Percentiles rank a stretch among this genome's conserved stretches.
These are phyloP conservation scores for Actinia tenebrosa DNA, from an alignment of 64 coral and sea anemone genomes.

Conservation along the genomic window DNA sequence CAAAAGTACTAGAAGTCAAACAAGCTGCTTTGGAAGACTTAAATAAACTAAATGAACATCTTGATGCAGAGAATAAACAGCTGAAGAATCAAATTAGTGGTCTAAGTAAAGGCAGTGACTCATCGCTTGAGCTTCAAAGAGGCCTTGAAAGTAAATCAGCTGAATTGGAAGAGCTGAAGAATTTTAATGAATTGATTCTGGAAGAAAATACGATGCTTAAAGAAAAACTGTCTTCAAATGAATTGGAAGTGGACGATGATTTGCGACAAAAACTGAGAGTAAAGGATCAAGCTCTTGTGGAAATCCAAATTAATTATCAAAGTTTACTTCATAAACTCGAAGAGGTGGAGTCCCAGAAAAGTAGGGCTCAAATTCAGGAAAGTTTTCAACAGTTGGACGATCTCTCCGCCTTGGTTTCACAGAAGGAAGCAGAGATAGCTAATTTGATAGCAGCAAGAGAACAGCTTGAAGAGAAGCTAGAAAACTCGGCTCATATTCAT, in stretches of 20 bases:
- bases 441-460: constrained; percentile 46
- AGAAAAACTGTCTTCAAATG: constrained; percentile 20
- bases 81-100: constrained; percentile 39
- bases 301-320: constrained; percentile 58
- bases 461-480: constrained; percentile 67
- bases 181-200: constrained; percentile 44
- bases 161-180: constrained; percentile 41
- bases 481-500: constrained; percentile 68
- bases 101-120: not conserved
- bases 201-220: constrained; percentile 69
- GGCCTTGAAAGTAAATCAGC: constrained; percentile 25
- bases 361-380: constrained; percentile 38
- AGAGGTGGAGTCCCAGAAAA: constrained; percentile 35
- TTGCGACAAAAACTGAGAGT: constrained; percentile 35
- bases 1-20: constrained; percentile 41
- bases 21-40: constrained; percentile 54
- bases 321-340: constrained; percentile 50
- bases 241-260: constrained; percentile 2
- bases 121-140: not conserved
- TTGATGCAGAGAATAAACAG: constrained; percentile 68
- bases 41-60: constrained; percentile 41
- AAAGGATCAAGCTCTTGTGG: constrained; percentile 14
- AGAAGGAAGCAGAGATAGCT: constrained; percentile 87
- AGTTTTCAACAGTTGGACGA: constrained; percentile 80
- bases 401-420: constrained; percentile 68